Percentiles rank a stretch among this genome's conserved stretches.
Evolutionary conservation across 2,888 invertebrate species (phyloP).

Genomic region (Ctena decussata): DNA sequence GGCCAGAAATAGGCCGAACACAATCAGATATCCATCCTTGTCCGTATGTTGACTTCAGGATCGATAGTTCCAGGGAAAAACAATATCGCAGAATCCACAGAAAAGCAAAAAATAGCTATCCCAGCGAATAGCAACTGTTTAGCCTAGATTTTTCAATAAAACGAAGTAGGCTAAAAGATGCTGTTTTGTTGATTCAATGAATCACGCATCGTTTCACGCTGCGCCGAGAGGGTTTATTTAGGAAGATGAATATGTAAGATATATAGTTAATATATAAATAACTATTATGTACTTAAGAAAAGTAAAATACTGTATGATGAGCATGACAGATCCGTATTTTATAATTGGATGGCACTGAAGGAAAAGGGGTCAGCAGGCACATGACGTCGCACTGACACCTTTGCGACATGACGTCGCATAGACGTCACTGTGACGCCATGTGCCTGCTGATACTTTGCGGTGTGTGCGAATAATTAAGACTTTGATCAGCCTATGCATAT

Average conservation of each 20-base stretch:
- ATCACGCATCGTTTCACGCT: conserved; percentile 1
- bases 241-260: background rate
- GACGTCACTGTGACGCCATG: background rate
- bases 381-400: too few species aligned
- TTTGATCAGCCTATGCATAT: too few species aligned
- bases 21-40: background rate
- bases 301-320: too few species aligned
- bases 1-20: conserved; percentile 1
- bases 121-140: background rate
- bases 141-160: background rate
- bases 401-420: background rate
- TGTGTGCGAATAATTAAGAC: too few species aligned
- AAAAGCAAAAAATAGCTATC: background rate
- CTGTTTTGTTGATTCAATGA: background rate
- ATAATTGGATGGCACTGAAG: too few species aligned
- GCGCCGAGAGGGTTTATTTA: conserved; percentile 2
- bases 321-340: too few species aligned
- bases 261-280: background rate
- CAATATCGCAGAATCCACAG: background rate
- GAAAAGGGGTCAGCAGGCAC: background rate
- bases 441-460: too few species aligned
- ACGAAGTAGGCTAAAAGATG: background rate
- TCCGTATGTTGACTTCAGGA: conserved; percentile 1
- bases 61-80: background rate
- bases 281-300: too few species aligned